Evolutionary conservation across 2,797 vertebrate genomes (phyloP).

Genomic region (Hemibagrus guttatus): DNA sequence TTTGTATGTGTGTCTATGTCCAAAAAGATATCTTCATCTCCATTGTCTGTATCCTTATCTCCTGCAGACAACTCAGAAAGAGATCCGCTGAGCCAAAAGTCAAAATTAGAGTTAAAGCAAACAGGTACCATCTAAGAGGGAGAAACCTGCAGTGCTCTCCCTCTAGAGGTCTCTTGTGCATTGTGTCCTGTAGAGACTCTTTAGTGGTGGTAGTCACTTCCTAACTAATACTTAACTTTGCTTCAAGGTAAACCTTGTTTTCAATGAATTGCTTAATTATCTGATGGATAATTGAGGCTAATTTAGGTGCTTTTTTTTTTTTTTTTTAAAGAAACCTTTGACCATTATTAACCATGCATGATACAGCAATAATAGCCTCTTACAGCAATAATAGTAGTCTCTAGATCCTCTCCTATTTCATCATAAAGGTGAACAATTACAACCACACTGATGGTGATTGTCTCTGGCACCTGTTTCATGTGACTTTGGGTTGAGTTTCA

Average conservation of each 20-base stretch:
- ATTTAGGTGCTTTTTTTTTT: background rate
- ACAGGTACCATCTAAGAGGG: conserved; percentile 80
- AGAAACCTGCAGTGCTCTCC: conserved; percentile 58
- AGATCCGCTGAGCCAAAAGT: conserved; percentile 71
- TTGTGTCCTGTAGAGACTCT: conserved; percentile 31
- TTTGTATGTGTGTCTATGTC: background rate
- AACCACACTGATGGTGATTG: background rate
- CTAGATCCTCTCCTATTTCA: background rate
- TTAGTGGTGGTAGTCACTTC: conserved; percentile 19
- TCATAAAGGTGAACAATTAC: background rate
- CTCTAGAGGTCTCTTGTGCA: conserved; percentile 42
- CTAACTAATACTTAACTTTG: conserved; percentile 36
- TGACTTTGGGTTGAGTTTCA: background rate
- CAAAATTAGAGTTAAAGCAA: conserved; percentile 66
- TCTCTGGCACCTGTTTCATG: background rate
- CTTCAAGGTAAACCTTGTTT: background rate
- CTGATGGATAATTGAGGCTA: conserved; percentile 23
- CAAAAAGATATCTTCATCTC: conserved; percentile 15
- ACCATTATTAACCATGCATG: background rate
- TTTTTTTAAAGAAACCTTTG: background rate
- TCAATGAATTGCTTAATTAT: conserved; percentile 38
- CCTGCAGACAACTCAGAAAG: conserved; percentile 82
- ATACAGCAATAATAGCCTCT: background rate
- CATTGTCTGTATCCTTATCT: conserved; percentile 61
- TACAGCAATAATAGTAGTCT: background rate